Evolutionary conservation across 2,113 vertebrate genomes (phyloP), one percentile per base, ranked within the genome.

Genomic region (Podocnemis expansa): DNA sequence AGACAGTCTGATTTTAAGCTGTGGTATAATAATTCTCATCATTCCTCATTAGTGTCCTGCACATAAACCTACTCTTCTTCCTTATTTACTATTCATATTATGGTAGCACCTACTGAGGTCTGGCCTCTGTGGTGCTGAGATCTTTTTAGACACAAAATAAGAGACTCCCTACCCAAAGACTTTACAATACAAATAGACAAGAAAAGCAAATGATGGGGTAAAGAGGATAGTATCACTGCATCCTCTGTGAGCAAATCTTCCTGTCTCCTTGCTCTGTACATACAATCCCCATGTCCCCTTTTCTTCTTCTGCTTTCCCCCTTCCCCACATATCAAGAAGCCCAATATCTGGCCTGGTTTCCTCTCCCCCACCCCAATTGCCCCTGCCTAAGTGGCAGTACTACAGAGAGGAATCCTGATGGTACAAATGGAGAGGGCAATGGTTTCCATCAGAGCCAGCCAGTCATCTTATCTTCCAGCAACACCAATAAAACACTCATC

Each of bases 1-100:
- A 25, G 38, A 81, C 10, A 85, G 43, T 34, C 19, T 29, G 29
- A 45, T 85, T n/a, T 94, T 93, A 92, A 94, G 52, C 82, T 45
- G 27, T 70, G 63, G 63, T 17, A 70, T 19, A 70, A 22, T 70
- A 70, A 70, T 70, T n/a, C 63, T 38, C 17, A 70, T 8, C 19
- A 22, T 19, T 83, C 47, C 14, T 4, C 11, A 6, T 52, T 78
- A 17, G 63, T 16, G 29, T 43, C 10, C 9, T 0, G 0, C 41
- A 7, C 56, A 52, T 79, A 78, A n/a, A n/a, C n/a, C 76, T 63
- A 89, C 87, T 85, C 70, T 89, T 84, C 49, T 27, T 81, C 80
- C 85, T n/a, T 0, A 67, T 19, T 0, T 80, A 13, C 80, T 52
- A 55, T 85, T 85, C 56, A 2, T 56, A 51, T 25, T 41, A 2